Evolutionary conservation across 1,140 invertebrate species (phyloP).

Genomic region (Nymphalis io): DNA sequence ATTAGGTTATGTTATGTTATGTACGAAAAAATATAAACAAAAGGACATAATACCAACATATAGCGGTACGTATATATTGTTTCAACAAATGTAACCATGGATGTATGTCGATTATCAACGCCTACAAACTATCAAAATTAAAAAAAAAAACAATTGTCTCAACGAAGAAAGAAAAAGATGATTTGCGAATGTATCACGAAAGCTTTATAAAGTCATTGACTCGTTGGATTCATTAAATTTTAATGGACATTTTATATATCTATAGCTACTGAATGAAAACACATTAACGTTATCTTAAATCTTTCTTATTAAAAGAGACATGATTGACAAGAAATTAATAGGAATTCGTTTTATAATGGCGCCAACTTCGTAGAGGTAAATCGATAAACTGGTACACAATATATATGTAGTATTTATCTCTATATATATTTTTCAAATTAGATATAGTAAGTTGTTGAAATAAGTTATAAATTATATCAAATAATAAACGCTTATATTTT

Average conservation of each 20-base stretch:
- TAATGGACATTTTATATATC: conserved; percentile 21
- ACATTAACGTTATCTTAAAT: conserved; percentile 8
- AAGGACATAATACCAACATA: too few species aligned
- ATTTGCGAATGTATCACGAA: conserved; percentile 1
- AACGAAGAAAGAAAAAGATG: background rate
- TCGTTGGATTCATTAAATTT: conserved; percentile 12
- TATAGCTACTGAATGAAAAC: conserved; percentile 9
- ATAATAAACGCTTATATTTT: too few species aligned
- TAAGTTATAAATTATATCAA: too few species aligned
- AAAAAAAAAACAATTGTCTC: background rate
- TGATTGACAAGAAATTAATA: conserved; percentile 18
- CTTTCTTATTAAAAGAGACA: conserved; percentile 5
- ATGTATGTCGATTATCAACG: background rate
- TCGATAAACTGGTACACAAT: background rate
- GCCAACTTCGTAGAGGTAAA: conserved; percentile 9
- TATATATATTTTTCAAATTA: background rate
- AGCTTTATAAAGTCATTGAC: conserved; percentile 18
- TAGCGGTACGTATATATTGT: too few species aligned
- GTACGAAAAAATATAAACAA: too few species aligned
- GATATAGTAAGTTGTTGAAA: background rate
- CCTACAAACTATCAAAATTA: background rate
- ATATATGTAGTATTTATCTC: background rate
- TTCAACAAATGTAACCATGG: too few species aligned
- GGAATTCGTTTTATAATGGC: conserved; percentile 16
- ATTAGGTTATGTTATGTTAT: too few species aligned